Evolutionary conservation across 2,797 vertebrate species (phyloP).

Genomic region (Lepilemur septentrionalis): DNA sequence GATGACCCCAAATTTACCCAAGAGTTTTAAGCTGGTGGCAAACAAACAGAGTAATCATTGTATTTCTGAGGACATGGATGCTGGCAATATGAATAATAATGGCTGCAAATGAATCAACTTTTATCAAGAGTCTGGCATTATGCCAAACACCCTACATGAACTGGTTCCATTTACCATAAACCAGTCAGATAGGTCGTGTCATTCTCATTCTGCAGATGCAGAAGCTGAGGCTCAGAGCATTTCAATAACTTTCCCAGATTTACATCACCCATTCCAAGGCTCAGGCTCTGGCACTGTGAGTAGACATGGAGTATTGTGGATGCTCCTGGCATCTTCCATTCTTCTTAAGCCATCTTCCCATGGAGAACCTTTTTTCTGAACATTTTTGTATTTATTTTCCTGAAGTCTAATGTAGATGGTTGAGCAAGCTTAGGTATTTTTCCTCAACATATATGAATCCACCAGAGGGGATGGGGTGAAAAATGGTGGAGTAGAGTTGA

Average conservation of each 20-base stretch:
- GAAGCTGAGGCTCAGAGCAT: background rate
- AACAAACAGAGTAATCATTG: background rate
- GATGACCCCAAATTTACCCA: background rate
- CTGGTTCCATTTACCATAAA: background rate
- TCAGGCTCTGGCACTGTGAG: background rate
- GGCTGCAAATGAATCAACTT: background rate
- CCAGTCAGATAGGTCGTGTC: background rate
- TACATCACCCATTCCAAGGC: fast-evolving
- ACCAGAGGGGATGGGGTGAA: too few relatives aligned
- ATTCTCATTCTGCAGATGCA: background rate
- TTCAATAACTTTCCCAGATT: background rate
- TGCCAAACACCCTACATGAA: background rate
- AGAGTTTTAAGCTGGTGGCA: background rate
- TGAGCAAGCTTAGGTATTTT: background rate
- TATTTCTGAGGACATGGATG: background rate
- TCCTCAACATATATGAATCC: background rate
- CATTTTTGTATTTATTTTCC: background rate
- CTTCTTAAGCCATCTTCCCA: background rate
- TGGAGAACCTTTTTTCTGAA: background rate
- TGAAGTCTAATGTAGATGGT: background rate
- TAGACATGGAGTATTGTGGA: background rate
- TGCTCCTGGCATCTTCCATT: background rate
- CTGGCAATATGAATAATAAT: background rate
- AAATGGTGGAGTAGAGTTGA: too few relatives aligned
- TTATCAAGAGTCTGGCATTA: background rate